Conservation (phyloP, 2,797 vertebrate species). For the Alauda arvensis region DNA sequence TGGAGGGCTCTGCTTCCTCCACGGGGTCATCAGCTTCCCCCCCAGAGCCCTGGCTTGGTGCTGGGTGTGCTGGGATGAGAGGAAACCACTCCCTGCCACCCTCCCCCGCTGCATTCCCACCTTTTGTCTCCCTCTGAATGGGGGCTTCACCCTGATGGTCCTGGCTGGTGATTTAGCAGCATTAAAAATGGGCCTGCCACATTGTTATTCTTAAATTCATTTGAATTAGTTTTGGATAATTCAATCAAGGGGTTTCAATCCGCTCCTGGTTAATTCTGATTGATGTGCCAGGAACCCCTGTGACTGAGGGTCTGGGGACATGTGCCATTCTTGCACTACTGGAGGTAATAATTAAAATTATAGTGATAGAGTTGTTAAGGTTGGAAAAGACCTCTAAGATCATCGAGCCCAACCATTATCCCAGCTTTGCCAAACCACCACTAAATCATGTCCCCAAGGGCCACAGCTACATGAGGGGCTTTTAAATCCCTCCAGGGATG, state of each 20-base stretch:
- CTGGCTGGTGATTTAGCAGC: background rate
- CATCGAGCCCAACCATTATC: background rate
- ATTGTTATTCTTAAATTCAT: background rate
- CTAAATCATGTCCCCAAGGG: background rate
- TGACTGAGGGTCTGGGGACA: background rate
- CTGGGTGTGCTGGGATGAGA: background rate
- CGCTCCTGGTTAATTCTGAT: conserved; percentile 9
- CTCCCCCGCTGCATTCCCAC: background rate
- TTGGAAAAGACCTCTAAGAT: background rate
- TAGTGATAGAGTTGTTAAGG: background rate
- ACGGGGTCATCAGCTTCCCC: background rate
- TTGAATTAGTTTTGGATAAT: conserved; percentile 10
- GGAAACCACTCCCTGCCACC: background rate
- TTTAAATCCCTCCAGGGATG: background rate
- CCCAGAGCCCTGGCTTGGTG: background rate
- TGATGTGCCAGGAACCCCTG: background rate
- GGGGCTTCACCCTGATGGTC: background rate
- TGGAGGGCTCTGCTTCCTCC: background rate
- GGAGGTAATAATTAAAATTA: background rate
- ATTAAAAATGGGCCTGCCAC: background rate
- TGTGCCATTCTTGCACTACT: background rate
- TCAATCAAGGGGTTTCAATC: conserved; percentile 7
- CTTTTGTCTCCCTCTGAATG: background rate
- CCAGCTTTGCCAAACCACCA: background rate
- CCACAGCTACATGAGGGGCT: background rate